Evolutionary conservation across 1,140 invertebrate genomes (phyloP).

Genomic region (Cotesia glomerata): DNA sequence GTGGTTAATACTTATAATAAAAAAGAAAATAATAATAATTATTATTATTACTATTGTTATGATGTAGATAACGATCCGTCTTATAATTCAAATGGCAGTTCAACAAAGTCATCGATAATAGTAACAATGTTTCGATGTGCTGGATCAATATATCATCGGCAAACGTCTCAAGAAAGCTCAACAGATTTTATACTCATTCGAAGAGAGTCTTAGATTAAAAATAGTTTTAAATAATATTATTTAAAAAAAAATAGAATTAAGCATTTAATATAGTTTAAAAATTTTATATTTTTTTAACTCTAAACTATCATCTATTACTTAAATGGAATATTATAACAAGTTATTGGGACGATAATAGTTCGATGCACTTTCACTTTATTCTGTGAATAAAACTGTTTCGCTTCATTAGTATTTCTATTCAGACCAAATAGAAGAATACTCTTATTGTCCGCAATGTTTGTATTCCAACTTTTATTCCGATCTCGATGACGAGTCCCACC

Average conservation of each 20-base stretch:
- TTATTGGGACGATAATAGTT: not conserved
- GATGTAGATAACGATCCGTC: constrained; percentile 44
- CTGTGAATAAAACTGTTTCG: constrained; percentile 23
- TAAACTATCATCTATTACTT: not conserved
- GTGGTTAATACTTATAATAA: not conserved
- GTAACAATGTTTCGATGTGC: constrained; percentile 41
- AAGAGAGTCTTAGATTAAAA: not conserved
- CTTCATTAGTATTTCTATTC: constrained; percentile 54
- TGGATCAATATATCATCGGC: constrained; percentile 25
- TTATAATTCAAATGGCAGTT: constrained; percentile 47
- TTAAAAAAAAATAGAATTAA: not conserved
- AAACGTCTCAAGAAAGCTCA: constrained; percentile 2
- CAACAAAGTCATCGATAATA: constrained; percentile 50
- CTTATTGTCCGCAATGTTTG: constrained; percentile 52
- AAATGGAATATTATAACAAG: not conserved
- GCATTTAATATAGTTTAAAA: not conserved
- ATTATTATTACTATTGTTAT: constrained; percentile 6
- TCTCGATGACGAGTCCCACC: constrained; percentile 29
- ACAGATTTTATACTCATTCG: not conserved
- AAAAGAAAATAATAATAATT: not conserved
- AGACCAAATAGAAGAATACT: constrained; percentile 37
- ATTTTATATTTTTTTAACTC: not conserved
- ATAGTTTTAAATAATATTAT: not conserved
- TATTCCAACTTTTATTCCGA: constrained; percentile 56
- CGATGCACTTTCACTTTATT: not conserved